Base-by-base conservation (phyloP, 2,888 invertebrate genomes). In the Drosophila dives region DNA sequence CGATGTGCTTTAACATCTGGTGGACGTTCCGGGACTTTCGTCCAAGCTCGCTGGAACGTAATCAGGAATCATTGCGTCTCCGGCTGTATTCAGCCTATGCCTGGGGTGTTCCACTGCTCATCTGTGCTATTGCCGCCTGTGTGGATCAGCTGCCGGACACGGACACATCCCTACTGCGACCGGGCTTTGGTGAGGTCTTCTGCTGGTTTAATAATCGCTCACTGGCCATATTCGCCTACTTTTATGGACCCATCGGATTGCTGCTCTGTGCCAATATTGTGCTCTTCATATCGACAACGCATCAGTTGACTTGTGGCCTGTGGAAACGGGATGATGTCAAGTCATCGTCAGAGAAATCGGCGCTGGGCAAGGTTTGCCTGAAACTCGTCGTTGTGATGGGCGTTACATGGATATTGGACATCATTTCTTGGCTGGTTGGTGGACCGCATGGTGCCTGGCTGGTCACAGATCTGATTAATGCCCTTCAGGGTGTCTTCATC, bases 1-100 rank as follows among this genome's bases (percentile, higher is more conserved):
- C 97, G 75, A 97, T 98, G 97, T 98, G 97, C 93, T 97, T 97
- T 94, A 98, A 98, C 94, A 97, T 98, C 92, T 98, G 97, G 97
- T 97, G 97, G 97, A 97, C 97, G 26, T 94, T 77, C 94, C 97
- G 97, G 76, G 97, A 97, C 94, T 95, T 97, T 92, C 95, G 97
- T 63, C 97, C 97, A 75, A 96, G 97, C 89, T 96, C 96, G 90
- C 94, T 97, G 93, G 97, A 97, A 93, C 97, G 97, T 93, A 96
- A 96, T 82, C 97, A 97, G 94, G 97, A 97, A 93, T 94, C 95
- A 76, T 95, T 96, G 91, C 95, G 97, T 65, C 94, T 97, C 85
- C 94, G 97, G 65, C 94, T 97, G 84, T 97, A 97, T 94, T 95
- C 95, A 86, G 94, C 96, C 86, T 97, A 97, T 94, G 97, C 97